These are phyloP conservation scores for Schizothorax lantsangensis DNA, from an alignment of 2,797 vertebrate genomes.

Conservation along the genomic window DNA sequence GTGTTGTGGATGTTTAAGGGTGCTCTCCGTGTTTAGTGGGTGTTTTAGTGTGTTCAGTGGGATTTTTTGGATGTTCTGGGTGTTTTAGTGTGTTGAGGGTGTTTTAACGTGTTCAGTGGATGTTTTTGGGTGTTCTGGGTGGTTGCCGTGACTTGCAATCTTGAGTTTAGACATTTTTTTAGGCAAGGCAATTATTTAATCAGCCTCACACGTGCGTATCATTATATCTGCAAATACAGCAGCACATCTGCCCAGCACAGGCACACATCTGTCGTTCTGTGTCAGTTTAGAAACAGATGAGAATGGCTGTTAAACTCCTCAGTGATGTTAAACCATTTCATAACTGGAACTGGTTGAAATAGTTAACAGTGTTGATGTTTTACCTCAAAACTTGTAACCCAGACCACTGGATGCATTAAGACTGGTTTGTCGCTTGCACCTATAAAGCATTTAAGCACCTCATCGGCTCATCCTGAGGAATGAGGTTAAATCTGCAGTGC, in stretches of 20 bases:
- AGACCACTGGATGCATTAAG: not conserved
- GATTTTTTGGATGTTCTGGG: too few relatives aligned
- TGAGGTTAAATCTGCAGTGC: not conserved
- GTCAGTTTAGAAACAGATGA: not conserved
- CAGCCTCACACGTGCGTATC: not conserved
- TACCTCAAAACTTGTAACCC: not conserved
- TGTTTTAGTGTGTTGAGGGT: too few relatives aligned
- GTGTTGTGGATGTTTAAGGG: too few relatives aligned
- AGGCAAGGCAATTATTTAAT: not conserved
- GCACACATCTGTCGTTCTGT: not conserved
- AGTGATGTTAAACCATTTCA: not conserved
- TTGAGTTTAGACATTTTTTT: not conserved
- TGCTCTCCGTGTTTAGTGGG: too few relatives aligned
- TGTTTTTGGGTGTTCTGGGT: not conserved
- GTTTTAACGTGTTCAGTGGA: too few relatives aligned
- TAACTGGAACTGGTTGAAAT: not conserved
- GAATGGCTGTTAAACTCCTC: not conserved
- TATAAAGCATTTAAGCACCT: not conserved
- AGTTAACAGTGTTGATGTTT: not conserved
- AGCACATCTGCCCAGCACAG: slow-evolving; percentile 6
- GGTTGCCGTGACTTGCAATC: not conserved
- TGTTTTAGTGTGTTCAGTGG: too few relatives aligned
- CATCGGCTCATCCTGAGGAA: not conserved
- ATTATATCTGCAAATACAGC: not conserved
- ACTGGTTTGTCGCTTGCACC: not conserved